A percentile compares a stretch with the other conserved stretches of the same genome.
phyloP scores from a whole-genome alignment of 2,888 invertebrate genomes.

The Limnephilus rhombicus region DNA sequence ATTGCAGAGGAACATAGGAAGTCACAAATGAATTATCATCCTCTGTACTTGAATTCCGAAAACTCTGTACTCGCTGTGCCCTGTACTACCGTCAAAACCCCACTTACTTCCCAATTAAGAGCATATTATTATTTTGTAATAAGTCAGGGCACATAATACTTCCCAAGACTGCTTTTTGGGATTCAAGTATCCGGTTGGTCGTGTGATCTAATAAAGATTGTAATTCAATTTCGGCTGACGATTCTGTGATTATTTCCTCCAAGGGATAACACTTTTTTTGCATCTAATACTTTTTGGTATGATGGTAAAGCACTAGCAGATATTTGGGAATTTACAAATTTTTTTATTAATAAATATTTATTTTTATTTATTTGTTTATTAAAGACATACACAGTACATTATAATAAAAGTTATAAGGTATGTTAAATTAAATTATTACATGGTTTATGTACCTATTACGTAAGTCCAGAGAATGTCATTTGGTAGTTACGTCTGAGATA shows the following conservation, averaged over 20 bases:
- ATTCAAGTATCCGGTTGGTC: neutral
- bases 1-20: neutral
- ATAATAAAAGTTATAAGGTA: no score
- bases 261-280: neutral
- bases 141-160: neutral
- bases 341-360: no score
- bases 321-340: no score
- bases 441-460: no score
- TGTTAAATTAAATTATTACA: no score
- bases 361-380: no score
- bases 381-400: no score
- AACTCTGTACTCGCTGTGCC: neutral
- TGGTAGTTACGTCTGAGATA: no score
- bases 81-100: conserved; percentile 16
- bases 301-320: no score
- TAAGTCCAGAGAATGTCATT: no score
- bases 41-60: neutral
- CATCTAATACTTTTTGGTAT: no score
- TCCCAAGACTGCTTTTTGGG: neutral
- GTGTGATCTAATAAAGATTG: conserved; percentile 7
- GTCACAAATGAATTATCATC: conserved; percentile 4
- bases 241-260: conserved; percentile 16
- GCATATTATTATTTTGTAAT: neutral
- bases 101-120: conserved; percentile 11
- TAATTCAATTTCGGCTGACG: conserved; percentile 2